phyloP scores from a whole-genome alignment of 2,797 vertebrate species.

The Danio choprae region DNA sequence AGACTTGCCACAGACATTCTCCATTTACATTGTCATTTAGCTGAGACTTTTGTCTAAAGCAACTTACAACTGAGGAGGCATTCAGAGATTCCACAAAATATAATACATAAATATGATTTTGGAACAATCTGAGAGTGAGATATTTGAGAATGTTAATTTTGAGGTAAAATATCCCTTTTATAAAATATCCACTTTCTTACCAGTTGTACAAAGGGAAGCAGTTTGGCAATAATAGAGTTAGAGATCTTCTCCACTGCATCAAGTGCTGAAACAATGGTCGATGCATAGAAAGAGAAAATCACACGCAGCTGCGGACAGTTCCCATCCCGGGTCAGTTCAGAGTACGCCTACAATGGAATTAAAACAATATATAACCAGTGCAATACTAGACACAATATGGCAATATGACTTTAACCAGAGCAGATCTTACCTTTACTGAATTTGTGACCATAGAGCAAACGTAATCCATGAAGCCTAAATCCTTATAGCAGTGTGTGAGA shows the following conservation, averaged over 20 bases:
- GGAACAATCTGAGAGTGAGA: no score
- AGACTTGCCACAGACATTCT: no score
- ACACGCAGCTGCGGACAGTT: slow-evolving; percentile 86
- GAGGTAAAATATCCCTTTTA: no score
- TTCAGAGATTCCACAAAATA: no score
- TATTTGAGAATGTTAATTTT: no score
- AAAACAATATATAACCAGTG: not conserved
- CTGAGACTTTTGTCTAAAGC: no score
- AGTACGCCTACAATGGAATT: slow-evolving; percentile 79
- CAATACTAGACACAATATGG: not conserved
- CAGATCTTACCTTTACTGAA: slow-evolving; percentile 83
- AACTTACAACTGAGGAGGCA: no score
- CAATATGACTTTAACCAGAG: not conserved
- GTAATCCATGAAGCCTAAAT: slow-evolving; percentile 96
- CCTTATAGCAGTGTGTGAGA: slow-evolving; percentile 91
- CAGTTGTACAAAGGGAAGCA: slow-evolving; percentile 93
- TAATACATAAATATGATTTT: no score
- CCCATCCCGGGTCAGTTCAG: slow-evolving; percentile 65
- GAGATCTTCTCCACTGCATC: slow-evolving; percentile 80
- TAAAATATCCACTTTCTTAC: no score
- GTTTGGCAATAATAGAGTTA: slow-evolving; percentile 83
- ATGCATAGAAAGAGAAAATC: slow-evolving; percentile 92
- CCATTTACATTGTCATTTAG: no score
- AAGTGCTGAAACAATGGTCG: slow-evolving; percentile 86
- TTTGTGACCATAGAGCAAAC: slow-evolving; percentile 89